Evolutionary conservation across 2,797 vertebrate genomes (phyloP).

Genomic region (Sebastolobus altivelis): DNA sequence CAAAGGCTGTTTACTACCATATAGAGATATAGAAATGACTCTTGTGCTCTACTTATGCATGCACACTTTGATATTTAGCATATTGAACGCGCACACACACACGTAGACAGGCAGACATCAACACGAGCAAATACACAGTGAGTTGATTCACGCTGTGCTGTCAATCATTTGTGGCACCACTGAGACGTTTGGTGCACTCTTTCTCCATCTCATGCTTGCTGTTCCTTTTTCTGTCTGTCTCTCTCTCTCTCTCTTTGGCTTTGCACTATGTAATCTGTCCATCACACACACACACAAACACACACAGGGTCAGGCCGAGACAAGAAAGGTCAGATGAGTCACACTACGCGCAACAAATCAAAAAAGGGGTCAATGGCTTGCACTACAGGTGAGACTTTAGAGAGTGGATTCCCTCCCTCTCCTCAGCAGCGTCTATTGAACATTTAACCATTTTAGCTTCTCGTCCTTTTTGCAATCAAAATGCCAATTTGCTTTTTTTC

Average conservation of each 20-base stretch:
- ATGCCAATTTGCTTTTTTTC: constrained; percentile 2
- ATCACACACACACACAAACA: constrained; percentile 8
- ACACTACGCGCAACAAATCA: constrained; percentile 43
- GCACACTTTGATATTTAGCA: constrained; percentile 52
- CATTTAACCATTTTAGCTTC: constrained; percentile 9
- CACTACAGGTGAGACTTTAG: constrained; percentile 21
- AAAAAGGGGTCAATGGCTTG: constrained; percentile 10
- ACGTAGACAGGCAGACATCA: constrained; percentile 23
- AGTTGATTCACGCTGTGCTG: constrained; percentile 26
- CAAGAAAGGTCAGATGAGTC: constrained; percentile 74
- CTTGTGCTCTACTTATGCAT: constrained; percentile 38
- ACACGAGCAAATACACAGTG: constrained; percentile 34
- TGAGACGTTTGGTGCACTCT: constrained; percentile 43
- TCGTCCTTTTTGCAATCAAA: constrained; percentile 8
- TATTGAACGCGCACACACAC: constrained; percentile 27
- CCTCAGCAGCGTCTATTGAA: not conserved
- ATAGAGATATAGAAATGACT: constrained; percentile 73
- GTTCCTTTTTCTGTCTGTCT: constrained; percentile 32
- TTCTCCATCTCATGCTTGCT: constrained; percentile 28
- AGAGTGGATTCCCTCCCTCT: not conserved
- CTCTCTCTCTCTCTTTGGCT: constrained; percentile 27
- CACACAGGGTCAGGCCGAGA: constrained; percentile 40
- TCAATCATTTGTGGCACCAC: constrained; percentile 53
- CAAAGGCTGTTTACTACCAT: constrained; percentile 61
- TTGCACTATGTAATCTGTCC: constrained; percentile 48